Percentiles rank a stretch among this genome's conserved stretches.
phyloP scores from a whole-genome alignment of 2,113 vertebrate species.

The Dermatemys mawii region DNA sequence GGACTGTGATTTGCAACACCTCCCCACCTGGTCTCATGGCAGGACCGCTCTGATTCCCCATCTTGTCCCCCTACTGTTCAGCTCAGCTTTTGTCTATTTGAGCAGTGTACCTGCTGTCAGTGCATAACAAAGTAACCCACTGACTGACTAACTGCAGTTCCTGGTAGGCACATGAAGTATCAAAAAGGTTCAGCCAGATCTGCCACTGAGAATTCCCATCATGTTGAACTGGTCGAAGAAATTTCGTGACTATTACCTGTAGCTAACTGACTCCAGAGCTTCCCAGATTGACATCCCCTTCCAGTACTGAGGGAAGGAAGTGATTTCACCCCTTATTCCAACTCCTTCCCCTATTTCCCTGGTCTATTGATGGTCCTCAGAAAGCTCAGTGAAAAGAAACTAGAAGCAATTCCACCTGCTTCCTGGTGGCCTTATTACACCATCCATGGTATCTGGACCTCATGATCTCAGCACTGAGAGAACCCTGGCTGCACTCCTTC shows the following conservation, averaged over 20 bases:
- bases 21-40: not conserved
- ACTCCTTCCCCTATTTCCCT: not conserved
- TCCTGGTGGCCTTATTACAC: not conserved
- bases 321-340: not conserved
- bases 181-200: not conserved
- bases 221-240: not conserved
- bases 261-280: not conserved
- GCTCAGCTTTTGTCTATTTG: not conserved
- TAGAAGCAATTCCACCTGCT: not conserved
- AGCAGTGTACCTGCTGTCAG: not conserved
- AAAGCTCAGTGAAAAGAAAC: not conserved
- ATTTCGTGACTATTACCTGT: not conserved
- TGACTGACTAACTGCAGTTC: not conserved
- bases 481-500: not conserved
- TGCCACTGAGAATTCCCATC: not conserved
- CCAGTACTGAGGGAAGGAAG: not conserved
- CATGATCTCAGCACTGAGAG: not conserved
- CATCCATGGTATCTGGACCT: not conserved
- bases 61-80: not conserved
- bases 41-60: not conserved
- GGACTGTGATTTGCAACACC: not conserved
- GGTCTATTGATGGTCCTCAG: not conserved
- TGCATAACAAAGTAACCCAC: not conserved
- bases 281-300: not conserved
- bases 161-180: not conserved